phyloP scores from a whole-genome alignment of 2,888 invertebrate genomes.

The Acleris sparsana region DNA sequence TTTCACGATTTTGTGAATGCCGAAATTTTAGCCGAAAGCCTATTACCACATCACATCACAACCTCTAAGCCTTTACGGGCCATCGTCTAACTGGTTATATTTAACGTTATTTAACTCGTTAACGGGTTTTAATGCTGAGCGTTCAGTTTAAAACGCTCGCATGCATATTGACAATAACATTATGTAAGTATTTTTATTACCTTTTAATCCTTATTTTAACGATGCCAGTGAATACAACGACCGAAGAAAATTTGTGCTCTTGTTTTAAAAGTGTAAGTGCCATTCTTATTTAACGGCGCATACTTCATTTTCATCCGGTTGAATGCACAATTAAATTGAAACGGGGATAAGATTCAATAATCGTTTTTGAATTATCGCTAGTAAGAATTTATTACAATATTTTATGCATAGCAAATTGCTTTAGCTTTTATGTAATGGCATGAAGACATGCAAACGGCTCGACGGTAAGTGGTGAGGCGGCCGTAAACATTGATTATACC shows the following conservation, averaged over 20 bases:
- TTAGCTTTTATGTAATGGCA: conserved; percentile 34
- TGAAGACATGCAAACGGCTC: conserved; percentile 37
- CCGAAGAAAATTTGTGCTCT: conserved; percentile 2
- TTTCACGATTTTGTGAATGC: too few relatives aligned
- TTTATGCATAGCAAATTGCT: conserved; percentile 36
- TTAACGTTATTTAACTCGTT: conserved; percentile 23
- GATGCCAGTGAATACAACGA: background rate
- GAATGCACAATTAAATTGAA: background rate
- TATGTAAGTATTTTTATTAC: conserved; percentile 11
- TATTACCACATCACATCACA: background rate
- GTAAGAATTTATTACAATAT: conserved; percentile 36
- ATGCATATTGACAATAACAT: conserved; percentile 4
- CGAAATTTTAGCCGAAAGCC: conserved; percentile 11
- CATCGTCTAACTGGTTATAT: conserved; percentile 14
- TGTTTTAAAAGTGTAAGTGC: conserved; percentile 1
- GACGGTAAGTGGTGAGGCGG: conserved; percentile 28
- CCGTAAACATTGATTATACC: conserved; percentile 35
- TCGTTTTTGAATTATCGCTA: conserved; percentile 30
- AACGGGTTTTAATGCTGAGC: conserved; percentile 13
- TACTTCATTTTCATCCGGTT: background rate
- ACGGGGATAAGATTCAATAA: conserved; percentile 19
- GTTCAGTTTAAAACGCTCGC: conserved; percentile 5
- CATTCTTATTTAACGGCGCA: background rate
- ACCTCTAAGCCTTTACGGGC: conserved; percentile 4
- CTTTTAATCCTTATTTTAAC: conserved; percentile 1